Conservation (phyloP, 2,113 vertebrate species). For the Tetraodon nigroviridis region DNA sequence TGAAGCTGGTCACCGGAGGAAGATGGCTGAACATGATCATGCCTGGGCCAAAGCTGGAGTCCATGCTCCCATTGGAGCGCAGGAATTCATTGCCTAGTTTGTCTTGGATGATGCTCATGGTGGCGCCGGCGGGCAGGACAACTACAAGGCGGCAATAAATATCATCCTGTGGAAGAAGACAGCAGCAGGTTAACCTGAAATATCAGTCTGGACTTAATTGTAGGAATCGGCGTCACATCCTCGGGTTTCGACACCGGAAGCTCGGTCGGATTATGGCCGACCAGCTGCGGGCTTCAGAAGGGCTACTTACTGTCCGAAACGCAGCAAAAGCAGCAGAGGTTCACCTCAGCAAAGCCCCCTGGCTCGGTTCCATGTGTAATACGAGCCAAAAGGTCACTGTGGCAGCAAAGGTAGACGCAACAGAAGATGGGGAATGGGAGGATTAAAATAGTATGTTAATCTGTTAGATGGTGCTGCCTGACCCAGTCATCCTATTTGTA, state of each 20-base stretch:
- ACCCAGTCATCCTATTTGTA: constrained; percentile 67
- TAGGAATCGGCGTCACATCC: constrained; percentile 48
- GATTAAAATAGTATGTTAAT: constrained; percentile 56
- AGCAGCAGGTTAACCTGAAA: background rate
- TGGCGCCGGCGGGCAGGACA: constrained; percentile 48
- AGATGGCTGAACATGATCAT: constrained; percentile 98
- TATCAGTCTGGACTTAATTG: background rate
- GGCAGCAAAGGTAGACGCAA: constrained; percentile 32
- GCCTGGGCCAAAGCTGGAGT: constrained; percentile 83
- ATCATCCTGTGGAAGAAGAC: constrained; percentile 57
- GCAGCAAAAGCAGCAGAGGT: constrained; percentile 5
- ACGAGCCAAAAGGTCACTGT: constrained; percentile 26
- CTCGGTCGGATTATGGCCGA: constrained; percentile 64
- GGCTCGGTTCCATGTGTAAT: constrained; percentile 1
- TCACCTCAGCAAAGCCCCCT: background rate
- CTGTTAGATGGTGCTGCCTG: constrained; percentile 60
- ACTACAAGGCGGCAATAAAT: constrained; percentile 58
- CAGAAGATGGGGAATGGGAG: constrained; percentile 43
- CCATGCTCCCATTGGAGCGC: constrained; percentile 83
- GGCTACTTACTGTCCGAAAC: constrained; percentile 32
- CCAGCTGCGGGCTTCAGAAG: constrained; percentile 61
- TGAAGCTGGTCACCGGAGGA: constrained; percentile 94
- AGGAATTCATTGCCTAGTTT: constrained; percentile 89
- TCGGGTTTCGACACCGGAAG: constrained; percentile 61
- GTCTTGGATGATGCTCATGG: constrained; percentile 82